phyloP scores from a whole-genome alignment of 1,140 invertebrate genomes.

The Nasonia vitripennis region DNA sequence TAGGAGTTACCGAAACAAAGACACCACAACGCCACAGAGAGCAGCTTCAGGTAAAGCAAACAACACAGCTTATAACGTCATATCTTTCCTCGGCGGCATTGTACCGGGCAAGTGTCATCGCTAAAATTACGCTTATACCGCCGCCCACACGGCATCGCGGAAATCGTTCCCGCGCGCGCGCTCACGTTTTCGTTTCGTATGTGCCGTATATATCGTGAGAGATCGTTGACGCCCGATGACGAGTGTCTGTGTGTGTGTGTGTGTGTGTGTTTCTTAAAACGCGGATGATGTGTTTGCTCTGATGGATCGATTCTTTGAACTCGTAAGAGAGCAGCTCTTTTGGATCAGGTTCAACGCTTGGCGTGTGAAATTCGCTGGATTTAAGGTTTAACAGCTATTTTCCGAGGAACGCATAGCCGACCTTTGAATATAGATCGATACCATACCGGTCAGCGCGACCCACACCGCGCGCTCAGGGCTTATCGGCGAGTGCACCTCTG shows the following conservation, averaged over 20 bases:
- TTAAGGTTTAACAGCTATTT: not conserved
- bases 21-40: not conserved
- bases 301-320: not conserved
- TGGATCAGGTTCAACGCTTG: not conserved
- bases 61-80: not conserved
- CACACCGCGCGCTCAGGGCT: not conserved
- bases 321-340: not conserved
- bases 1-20: too few species aligned
- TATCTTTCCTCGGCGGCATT: not conserved
- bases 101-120: conserved; percentile 60
- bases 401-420: too few species aligned
- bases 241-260: not conserved
- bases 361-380: not conserved
- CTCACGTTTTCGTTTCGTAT: not conserved
- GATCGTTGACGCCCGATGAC: not conserved
- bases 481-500: not conserved
- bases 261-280: not conserved
- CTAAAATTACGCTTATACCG: conserved; percentile 60
- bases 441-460: too few species aligned
- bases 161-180: not conserved
- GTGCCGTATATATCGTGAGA: not conserved
- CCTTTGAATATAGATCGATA: too few species aligned
- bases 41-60: conserved; percentile 18
- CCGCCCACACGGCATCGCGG: not conserved
- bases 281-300: not conserved